Conservation (phyloP, 2,113 vertebrate genomes). For the Labeo rohita region DNA sequence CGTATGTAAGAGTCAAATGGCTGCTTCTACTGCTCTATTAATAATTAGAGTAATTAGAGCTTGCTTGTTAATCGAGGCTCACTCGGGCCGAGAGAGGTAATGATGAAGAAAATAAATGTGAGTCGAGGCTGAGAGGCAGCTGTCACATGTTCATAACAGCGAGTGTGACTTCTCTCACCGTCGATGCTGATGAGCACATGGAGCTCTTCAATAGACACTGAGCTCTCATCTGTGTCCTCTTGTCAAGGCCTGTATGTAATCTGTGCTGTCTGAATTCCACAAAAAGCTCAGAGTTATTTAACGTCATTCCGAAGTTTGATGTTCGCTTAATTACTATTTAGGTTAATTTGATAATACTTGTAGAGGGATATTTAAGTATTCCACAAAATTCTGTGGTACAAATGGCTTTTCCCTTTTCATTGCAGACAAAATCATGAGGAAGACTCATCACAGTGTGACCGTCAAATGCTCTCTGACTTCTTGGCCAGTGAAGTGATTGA, state of each 20-base stretch:
- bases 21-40: constrained; percentile 57
- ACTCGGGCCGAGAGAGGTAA: constrained; percentile 55
- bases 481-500: background rate
- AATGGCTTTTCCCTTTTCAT: background rate
- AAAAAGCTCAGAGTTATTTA: background rate
- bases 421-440: background rate
- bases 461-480: background rate
- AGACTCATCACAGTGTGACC: background rate
- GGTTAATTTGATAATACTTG: background rate
- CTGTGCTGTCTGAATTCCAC: background rate
- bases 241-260: background rate
- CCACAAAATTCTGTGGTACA: background rate
- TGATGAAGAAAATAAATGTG: constrained; percentile 63
- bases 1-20: constrained; percentile 37
- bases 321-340: background rate
- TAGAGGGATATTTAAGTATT: background rate
- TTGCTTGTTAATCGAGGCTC: constrained; percentile 57
- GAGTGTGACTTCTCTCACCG: constrained; percentile 19
- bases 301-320: background rate
- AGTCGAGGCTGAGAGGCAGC: constrained; percentile 65
- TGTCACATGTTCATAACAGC: constrained; percentile 62
- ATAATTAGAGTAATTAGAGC: constrained; percentile 55
- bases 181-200: constrained; percentile 8
- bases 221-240: constrained; percentile 31
- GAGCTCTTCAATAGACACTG: background rate